Evolutionary conservation across 2,888 invertebrate species (phyloP).

Genomic region (Dioctria rufipes): DNA sequence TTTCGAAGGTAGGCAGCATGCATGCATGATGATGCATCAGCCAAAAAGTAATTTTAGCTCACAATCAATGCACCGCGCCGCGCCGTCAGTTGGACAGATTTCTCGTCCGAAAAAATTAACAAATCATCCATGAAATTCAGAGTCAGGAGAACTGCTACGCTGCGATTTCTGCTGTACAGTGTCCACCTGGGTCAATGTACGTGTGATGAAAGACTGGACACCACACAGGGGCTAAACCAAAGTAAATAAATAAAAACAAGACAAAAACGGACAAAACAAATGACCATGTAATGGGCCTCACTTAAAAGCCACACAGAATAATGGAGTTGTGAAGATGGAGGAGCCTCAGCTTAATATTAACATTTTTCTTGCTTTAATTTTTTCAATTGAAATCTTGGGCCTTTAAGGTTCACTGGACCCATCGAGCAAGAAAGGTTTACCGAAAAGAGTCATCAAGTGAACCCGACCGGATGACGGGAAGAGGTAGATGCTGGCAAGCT

Average conservation of each 20-base stretch:
- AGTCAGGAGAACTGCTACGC: background rate
- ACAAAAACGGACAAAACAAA: slow-evolving; percentile 22
- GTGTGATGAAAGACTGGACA: slow-evolving; percentile 3
- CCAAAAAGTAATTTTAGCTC: no score
- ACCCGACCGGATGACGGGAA: slow-evolving; percentile 19
- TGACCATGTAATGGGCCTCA: slow-evolving; percentile 34
- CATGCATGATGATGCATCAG: no score
- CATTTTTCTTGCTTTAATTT: slow-evolving; percentile 4
- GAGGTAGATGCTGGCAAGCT: slow-evolving; percentile 10
- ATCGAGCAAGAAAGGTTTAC: slow-evolving; percentile 10
- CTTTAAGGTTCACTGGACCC: slow-evolving; percentile 43
- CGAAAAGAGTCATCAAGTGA: slow-evolving; percentile 43
- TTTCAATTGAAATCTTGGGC: slow-evolving; percentile 26
- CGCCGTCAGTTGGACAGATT: background rate
- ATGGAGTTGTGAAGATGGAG: background rate
- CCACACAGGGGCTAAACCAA: slow-evolving; percentile 3
- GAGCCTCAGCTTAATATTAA: slow-evolving; percentile 14
- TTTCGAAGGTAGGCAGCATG: no score
- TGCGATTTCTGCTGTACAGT: no score
- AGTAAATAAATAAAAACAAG: slow-evolving; percentile 32
- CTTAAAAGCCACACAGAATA: slow-evolving; percentile 26
- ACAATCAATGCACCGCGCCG: no score
- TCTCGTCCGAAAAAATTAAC: background rate
- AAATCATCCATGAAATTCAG: background rate
- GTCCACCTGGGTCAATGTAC: slow-evolving; percentile 25